Evolutionary conservation across 2,888 invertebrate genomes (phyloP), one percentile per base, ranked within the genome.

Genomic region (Serrognathus titanus): DNA sequence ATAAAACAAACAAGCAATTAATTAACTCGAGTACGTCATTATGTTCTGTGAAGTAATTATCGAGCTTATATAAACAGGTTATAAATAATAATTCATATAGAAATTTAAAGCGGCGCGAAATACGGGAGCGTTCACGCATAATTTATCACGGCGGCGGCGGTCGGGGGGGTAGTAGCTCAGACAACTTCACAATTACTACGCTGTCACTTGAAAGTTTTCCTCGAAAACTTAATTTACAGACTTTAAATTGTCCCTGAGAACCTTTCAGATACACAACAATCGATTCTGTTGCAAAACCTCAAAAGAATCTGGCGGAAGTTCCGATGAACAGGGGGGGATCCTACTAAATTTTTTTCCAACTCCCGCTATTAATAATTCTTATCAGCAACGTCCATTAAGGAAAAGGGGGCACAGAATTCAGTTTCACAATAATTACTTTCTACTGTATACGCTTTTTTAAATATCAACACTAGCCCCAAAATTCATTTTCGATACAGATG

Each of bases 101-200:
- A 65, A 65, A 61, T 61, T 63, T 60, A 62, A 61, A 58, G 51
- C 53, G 53, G 63, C 54, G 58, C 51, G 56, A 59, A 57, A 57
- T 60, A 51, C 49, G 55, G 60, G 58, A 64, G 49, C 63, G 61
- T 63, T 63, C 59, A 66, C 63, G 67, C 64, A 59, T 59, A 60
- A 61, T 65, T 57, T 57, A 54, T 57, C 57, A 57, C 41, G 24
- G 16, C 45, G n/a, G 43, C n/a, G 48, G 41, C 13, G 13, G 41
- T 48, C 12, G 31, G 43, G 43, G 35, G 47, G 51, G 56, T 46
- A 36, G 58, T 59, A 60, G 58, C 65, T 61, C 60, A 63, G 67
- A 69, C 67, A 71, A 71, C 70, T 70, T 71, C 65, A 70, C 70
- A 71, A 70, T 70, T 71, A 71, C 70, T 63, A 63, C 66, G 63